Evolutionary conservation across 2,113 vertebrate species (phyloP).

Genomic region (Anguilla japonica): DNA sequence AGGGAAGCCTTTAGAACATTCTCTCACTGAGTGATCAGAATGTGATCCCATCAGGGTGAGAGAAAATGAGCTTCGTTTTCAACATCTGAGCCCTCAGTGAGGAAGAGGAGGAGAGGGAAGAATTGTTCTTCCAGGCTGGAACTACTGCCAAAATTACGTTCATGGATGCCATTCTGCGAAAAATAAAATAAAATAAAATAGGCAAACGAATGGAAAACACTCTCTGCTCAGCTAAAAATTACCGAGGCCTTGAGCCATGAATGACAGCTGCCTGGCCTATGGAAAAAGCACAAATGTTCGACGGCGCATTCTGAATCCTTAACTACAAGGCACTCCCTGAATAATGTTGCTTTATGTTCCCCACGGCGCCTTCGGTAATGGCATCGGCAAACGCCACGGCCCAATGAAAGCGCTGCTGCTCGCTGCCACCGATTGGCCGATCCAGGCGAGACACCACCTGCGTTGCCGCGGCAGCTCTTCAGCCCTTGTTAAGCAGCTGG

Average conservation of each 20-base stretch:
- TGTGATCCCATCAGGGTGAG: neutral
- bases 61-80: neutral
- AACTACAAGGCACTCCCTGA: neutral
- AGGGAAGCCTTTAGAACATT: neutral
- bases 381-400: neutral
- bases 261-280: conserved; percentile 10
- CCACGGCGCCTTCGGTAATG: neutral
- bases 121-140: neutral
- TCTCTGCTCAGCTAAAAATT: conserved; percentile 36
- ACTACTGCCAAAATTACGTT: conserved; percentile 41
- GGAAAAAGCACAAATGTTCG: neutral
- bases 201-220: conserved; percentile 23
- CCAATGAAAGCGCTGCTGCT: neutral
- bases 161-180: conserved; percentile 7
- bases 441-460: neutral
- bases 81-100: neutral
- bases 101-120: neutral
- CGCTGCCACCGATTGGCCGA: neutral
- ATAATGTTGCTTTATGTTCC: neutral
- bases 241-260: conserved; percentile 15
- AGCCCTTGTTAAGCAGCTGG: neutral
- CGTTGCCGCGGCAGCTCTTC: neutral
- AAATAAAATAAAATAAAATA: conserved; percentile 13
- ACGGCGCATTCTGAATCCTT: neutral
- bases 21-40: neutral